phyloP scores from a whole-genome alignment of 2,113 vertebrate genomes.

The Bothrops jararaca region DNA sequence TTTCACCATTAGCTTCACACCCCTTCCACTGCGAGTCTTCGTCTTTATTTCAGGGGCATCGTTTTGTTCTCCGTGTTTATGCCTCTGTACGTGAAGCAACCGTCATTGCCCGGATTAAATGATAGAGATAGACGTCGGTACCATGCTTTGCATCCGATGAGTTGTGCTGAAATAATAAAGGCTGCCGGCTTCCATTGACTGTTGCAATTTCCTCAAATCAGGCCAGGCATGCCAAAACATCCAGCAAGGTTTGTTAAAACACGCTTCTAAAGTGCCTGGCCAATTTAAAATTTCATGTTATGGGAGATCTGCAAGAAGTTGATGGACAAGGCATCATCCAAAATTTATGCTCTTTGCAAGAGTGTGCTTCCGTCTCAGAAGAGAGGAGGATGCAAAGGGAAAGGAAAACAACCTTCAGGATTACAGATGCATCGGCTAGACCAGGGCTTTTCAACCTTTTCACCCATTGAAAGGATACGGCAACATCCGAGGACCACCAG shows the following conservation, averaged over 20 bases:
- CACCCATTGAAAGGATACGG: too few relatives aligned
- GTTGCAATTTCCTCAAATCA: constrained; percentile 20
- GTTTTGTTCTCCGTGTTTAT: not conserved
- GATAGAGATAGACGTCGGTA: not conserved
- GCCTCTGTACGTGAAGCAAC: not conserved
- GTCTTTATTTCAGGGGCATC: not conserved
- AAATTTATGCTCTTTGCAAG: not conserved
- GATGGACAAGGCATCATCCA: constrained; percentile 5
- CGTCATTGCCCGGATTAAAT: not conserved
- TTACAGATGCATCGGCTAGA: not conserved
- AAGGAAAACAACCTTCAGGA: not conserved
- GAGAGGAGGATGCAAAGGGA: not conserved
- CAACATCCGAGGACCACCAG: too few relatives aligned
- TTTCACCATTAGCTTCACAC: not conserved
- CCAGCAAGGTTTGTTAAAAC: constrained; percentile 3
- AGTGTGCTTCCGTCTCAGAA: constrained; percentile 4
- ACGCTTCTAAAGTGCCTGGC: not conserved
- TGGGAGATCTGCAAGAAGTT: not conserved
- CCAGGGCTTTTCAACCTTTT: too few relatives aligned
- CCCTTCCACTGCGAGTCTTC: not conserved
- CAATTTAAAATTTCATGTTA: constrained; percentile 18
- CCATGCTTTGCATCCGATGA: constrained; percentile 14
- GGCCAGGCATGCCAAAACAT: constrained; percentile 18
- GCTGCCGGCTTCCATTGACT: not conserved
- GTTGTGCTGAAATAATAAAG: not conserved